Conservation (phyloP, 2,888 invertebrate genomes). For the Schrankia costaestrigalis region DNA sequence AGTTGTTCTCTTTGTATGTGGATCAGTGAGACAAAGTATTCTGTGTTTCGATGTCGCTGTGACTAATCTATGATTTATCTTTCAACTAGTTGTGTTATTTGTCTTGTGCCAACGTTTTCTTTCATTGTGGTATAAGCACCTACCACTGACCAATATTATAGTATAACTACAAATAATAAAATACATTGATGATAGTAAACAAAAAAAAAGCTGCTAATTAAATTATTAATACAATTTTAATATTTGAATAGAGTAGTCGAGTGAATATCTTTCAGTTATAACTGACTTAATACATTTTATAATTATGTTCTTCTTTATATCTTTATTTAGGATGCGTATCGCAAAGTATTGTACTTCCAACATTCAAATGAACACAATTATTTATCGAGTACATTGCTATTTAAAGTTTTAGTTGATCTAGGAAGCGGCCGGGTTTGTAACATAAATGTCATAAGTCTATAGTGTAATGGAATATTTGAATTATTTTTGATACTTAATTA, state of each 20-base stretch:
- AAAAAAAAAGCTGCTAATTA: too few relatives aligned
- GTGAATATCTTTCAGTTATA: too few relatives aligned
- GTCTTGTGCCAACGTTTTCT: slow-evolving; percentile 20
- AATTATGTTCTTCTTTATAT: too few relatives aligned
- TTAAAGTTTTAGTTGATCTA: slow-evolving; percentile 35
- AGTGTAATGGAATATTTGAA: slow-evolving; percentile 49
- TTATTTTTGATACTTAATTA: slow-evolving; percentile 70
- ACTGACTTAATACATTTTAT: too few relatives aligned
- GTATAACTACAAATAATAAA: slow-evolving; percentile 17
- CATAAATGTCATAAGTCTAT: slow-evolving; percentile 42
- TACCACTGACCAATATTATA: neutral
- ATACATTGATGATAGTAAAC: too few relatives aligned
- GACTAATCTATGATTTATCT: slow-evolving; percentile 19
- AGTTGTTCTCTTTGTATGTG: slow-evolving; percentile 10
- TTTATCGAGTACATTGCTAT: too few relatives aligned
- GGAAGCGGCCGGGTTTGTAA: slow-evolving; percentile 47
- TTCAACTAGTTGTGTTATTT: slow-evolving; percentile 6
- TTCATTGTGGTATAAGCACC: slow-evolving; percentile 6
- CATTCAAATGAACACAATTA: too few relatives aligned
- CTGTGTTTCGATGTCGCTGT: slow-evolving; percentile 26
- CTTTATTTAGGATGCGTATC: too few relatives aligned
- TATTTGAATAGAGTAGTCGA: too few relatives aligned
- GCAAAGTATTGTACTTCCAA: too few relatives aligned
- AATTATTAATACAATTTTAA: too few relatives aligned
- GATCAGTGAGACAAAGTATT: slow-evolving; percentile 49